Evolutionary conservation across 1,140 invertebrate genomes (phyloP).

Genomic region (Meloidogyne exigua): DNA sequence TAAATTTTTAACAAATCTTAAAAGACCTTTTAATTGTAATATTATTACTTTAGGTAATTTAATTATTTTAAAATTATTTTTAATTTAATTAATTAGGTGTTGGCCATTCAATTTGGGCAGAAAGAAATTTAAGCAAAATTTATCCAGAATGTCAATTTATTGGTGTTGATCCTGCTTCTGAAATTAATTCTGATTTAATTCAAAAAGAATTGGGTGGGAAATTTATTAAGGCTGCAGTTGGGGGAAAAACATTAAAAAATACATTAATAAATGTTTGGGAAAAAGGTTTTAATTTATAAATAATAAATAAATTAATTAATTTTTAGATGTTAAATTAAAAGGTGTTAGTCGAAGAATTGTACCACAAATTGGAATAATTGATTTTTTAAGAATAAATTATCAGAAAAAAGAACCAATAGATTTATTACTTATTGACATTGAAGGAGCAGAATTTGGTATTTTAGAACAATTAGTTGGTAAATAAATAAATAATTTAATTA

Average conservation of each 20-base stretch:
- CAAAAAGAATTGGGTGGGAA: constrained; percentile 8
- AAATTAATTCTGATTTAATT: constrained; percentile 13
- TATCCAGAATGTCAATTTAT: constrained; percentile 17
- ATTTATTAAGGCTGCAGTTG: constrained; percentile 20
- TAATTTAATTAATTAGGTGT: not conserved
- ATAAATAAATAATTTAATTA: constrained; percentile 18
- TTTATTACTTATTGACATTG: constrained; percentile 22
- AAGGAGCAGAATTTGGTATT: constrained; percentile 24
- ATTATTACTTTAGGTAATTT: constrained; percentile 15
- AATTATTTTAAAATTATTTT: not conserved
- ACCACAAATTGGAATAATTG: constrained; percentile 21
- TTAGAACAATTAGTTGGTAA: constrained; percentile 16
- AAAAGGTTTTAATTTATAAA: not conserved
- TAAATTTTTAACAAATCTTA: constrained; percentile 12
- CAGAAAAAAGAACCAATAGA: constrained; percentile 7
- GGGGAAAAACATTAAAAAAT: not conserved
- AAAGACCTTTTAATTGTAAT: not conserved
- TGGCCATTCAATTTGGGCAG: constrained; percentile 16
- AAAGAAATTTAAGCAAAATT: constrained; percentile 7
- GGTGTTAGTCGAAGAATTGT: constrained; percentile 7
- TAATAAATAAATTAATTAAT: not conserved
- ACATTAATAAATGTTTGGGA: constrained; percentile 17
- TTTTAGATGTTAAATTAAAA: not conserved
- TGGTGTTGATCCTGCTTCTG: constrained; percentile 7
- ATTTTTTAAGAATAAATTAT: constrained; percentile 3